phyloP scores from a whole-genome alignment of 1,140 invertebrate species.

The Drosophila lacteicornis region DNA sequence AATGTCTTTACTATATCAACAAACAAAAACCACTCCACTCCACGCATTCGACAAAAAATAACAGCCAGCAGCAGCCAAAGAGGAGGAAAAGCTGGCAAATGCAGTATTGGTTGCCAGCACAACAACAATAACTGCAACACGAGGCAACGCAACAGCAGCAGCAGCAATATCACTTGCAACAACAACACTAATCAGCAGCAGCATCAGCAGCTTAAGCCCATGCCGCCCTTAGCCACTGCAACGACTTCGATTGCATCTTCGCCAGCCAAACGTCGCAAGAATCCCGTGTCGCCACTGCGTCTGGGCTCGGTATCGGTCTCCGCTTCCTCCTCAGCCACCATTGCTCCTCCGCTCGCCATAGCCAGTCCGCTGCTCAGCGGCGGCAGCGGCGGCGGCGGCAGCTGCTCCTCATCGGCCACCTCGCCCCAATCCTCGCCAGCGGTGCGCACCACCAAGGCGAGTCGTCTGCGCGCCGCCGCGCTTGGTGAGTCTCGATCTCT shows the following conservation, averaged over 20 bases:
- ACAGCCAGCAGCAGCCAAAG: constrained; percentile 35
- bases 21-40: constrained; percentile 29
- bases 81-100: constrained; percentile 59
- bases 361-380: constrained; percentile 57
- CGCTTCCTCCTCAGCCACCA: constrained; percentile 7
- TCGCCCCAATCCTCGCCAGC: constrained; percentile 69
- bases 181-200: constrained; percentile 41
- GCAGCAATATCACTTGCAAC: constrained; percentile 31
- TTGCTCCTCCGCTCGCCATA: constrained; percentile 37
- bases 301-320: constrained; percentile 22
- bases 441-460: constrained; percentile 90
- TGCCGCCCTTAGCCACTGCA: constrained; percentile 62
- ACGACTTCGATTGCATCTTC: constrained; percentile 37
- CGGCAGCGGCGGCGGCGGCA: constrained; percentile 34
- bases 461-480: constrained; percentile 88
- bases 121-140: constrained; percentile 39
- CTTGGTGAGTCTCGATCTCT: constrained; percentile 72
- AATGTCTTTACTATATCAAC: constrained; percentile 59
- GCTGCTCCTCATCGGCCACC: constrained; percentile 63
- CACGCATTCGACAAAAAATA: constrained; percentile 45
- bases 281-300: constrained; percentile 70
- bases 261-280: constrained; percentile 67
- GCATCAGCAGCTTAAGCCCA: constrained; percentile 50
- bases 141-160: constrained; percentile 30
- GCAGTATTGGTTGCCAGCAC: constrained; percentile 59